Evolutionary conservation across 2,888 invertebrate genomes (phyloP).

Genomic region (Calameuta filiformis): DNA sequence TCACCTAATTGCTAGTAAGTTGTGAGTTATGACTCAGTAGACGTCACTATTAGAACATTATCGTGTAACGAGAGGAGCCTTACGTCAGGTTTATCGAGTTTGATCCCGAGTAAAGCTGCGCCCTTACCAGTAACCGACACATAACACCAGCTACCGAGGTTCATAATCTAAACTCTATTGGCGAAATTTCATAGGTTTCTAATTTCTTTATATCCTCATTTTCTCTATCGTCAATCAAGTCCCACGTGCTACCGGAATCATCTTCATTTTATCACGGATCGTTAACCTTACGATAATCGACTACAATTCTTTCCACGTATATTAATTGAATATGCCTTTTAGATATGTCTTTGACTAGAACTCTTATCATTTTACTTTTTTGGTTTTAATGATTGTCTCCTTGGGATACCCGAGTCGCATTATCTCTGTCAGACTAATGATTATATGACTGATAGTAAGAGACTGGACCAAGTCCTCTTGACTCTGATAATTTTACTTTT

Average conservation of each 20-base stretch:
- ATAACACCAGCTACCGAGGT: neutral
- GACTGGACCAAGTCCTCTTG: no score
- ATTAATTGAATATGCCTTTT: slow-evolving; percentile 30
- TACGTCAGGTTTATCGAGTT: neutral
- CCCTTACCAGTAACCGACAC: neutral
- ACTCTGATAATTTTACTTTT: no score
- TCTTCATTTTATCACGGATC: neutral
- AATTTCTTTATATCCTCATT: neutral
- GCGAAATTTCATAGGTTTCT: neutral
- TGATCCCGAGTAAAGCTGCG: neutral
- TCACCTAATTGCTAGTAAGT: slow-evolving; percentile 15
- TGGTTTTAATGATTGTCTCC: slow-evolving; percentile 39
- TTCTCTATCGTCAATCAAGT: neutral
- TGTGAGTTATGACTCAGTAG: slow-evolving; percentile 3
- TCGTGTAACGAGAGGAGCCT: neutral
- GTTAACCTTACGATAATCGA: neutral
- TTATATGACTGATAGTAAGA: no score
- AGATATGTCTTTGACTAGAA: slow-evolving; percentile 40
- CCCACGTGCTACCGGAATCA: no score
- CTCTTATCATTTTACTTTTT: slow-evolving; percentile 8
- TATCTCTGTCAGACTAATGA: no score
- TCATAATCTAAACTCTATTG: neutral
- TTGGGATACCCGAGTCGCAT: neutral
- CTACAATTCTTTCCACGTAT: neutral
- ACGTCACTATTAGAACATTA: neutral